Percentiles rank a stretch among this genome's conserved stretches.
Conservation (phyloP, 2,113 vertebrate genomes). For the Corythaeola cristata region DNA sequence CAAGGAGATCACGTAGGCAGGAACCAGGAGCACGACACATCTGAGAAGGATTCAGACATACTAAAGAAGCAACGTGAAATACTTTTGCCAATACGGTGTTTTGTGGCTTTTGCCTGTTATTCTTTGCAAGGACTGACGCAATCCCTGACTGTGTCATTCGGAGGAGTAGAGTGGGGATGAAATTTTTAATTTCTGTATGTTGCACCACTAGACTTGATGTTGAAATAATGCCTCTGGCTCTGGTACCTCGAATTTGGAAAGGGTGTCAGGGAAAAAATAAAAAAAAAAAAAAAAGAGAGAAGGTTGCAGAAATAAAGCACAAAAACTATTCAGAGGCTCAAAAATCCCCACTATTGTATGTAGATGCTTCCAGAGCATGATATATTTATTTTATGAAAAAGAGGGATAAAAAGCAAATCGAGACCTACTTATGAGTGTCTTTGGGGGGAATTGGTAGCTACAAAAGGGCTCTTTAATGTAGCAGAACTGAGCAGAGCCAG, state of each 20-base stretch:
- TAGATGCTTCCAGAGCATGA: not conserved
- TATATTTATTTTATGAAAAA: not conserved
- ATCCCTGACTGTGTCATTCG: not conserved
- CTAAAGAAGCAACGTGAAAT: not conserved
- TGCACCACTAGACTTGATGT: not conserved
- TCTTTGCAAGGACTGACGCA: not conserved
- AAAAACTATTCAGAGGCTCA: not conserved
- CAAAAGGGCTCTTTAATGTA: not conserved
- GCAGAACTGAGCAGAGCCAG: not conserved
- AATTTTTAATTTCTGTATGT: not conserved
- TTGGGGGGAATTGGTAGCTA: not conserved
- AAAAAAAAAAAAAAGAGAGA: no score
- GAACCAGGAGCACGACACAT: not conserved
- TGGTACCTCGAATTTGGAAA: not conserved
- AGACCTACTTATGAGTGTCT: not conserved
- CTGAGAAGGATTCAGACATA: not conserved
- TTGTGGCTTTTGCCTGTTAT: not conserved
- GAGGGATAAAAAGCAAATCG: not conserved
- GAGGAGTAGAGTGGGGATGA: not conserved
- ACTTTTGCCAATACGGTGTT: not conserved
- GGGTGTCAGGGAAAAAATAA: fast-evolving
- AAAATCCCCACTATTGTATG: not conserved
- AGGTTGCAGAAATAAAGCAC: not conserved
- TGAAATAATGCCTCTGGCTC: not conserved
- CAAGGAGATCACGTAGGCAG: not conserved